phyloP scores from a whole-genome alignment of 2,113 vertebrate species.

The Actenoides hombroni region DNA sequence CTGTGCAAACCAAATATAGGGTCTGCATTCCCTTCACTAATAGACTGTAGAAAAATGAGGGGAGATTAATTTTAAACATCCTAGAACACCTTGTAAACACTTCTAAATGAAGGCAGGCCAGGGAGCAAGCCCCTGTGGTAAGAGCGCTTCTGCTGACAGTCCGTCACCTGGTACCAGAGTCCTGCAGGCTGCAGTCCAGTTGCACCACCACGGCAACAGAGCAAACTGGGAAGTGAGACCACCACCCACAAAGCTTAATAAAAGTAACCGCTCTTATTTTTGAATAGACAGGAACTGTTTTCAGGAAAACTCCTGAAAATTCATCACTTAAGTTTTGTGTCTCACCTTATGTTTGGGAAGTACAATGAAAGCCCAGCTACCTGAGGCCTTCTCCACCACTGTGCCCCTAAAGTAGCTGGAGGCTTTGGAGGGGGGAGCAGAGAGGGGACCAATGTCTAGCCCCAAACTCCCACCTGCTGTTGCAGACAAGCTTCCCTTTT shows the following conservation, averaged over 20 bases:
- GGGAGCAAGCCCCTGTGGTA: neutral
- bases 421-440: neutral
- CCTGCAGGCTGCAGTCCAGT: fast-evolving
- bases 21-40: neutral
- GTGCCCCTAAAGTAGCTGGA: neutral
- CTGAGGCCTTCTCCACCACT: fast-evolving
- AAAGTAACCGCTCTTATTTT: fast-evolving
- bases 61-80: neutral
- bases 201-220: neutral
- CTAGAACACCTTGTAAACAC: neutral
- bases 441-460: neutral
- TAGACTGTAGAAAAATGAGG: neutral
- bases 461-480: neutral
- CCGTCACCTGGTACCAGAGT: fast-evolving
- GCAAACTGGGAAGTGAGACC: fast-evolving
- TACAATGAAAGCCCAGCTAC: neutral
- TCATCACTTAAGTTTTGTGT: neutral
- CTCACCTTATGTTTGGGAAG: neutral
- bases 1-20: neutral
- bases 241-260: neutral
- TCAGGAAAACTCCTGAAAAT: neutral
- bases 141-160: neutral
- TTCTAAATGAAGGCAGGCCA: neutral
- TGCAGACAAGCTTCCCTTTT: neutral
- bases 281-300: neutral